Base-by-base conservation (phyloP, 35 echinoderm and acorn worm species). In the Heliocidaris erythrogramma region DNA sequence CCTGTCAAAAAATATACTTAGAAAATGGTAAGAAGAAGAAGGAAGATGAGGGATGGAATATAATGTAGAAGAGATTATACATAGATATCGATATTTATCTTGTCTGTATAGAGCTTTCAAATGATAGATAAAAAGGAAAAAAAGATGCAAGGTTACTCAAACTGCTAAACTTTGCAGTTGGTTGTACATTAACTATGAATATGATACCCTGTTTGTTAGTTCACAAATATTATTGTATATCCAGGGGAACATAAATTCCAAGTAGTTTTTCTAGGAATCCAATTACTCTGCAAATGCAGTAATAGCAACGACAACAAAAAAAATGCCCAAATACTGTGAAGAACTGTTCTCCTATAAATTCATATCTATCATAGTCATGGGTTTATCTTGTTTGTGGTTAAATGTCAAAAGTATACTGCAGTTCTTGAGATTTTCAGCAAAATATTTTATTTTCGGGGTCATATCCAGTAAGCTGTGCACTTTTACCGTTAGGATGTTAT, bases 401-500 rank as follows among this genome's bases (percentile, higher is more conserved):
- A 78, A 78, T 78, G 65, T 78, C 65, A 78, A 78, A 78, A 18
- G 7, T 78, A 78, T 78, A 78, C 18, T 18, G 18, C 65, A 78
- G 21, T 7, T 27, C 65, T 78, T 29, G 65, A 18, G 27, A n/a
- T 42, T 78, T 78, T 78, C 27, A 18, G 27, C 5, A 78, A 78
- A 78, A 78, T 78, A 78, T 78, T 78, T 78, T 2, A 27, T 27
- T 78, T 69, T 78, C 21, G 65, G 27, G 65, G 65, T 78, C 65
- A 78, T 78, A 17, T 24, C 27, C 65, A 78, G 65, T 21, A 78
- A 78, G 65, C 65, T 0, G 14, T 78, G 65, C 65, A 78, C 65
- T 78, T 78, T 78, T 78, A 78, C 65, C n/a, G 65, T 78, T 78
- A 78, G 65, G 65, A 78, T 78, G 65, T 78, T 78, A 24, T 78